phyloP scores from a whole-genome alignment of 2,888 invertebrate genomes.

The Drosophila robusta region DNA sequence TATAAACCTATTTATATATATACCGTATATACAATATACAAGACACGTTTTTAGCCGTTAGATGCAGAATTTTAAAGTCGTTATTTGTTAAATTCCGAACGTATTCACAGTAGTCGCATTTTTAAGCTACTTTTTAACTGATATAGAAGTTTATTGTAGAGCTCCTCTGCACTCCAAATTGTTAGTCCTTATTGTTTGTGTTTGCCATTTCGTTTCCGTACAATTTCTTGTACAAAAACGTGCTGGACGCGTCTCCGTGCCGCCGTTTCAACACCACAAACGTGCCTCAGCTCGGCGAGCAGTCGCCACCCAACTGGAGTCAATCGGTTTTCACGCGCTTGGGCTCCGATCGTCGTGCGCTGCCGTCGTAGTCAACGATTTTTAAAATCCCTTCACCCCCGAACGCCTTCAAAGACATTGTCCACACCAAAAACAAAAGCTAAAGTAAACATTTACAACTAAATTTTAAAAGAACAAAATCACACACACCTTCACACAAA shows the following conservation, averaged over 20 bases:
- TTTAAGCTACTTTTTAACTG: slow-evolving; percentile 54
- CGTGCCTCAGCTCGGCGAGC: slow-evolving; percentile 80
- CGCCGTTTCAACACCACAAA: slow-evolving; percentile 77
- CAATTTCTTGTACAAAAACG: slow-evolving; percentile 75
- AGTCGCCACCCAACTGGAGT: slow-evolving; percentile 48
- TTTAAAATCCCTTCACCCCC: slow-evolving; percentile 73
- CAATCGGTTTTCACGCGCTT: slow-evolving; percentile 14
- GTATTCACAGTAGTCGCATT: slow-evolving; percentile 41
- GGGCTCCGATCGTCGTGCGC: slow-evolving; percentile 56
- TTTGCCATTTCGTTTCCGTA: slow-evolving; percentile 68
- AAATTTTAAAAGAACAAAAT: slow-evolving; percentile 26
- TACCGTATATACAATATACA: slow-evolving; percentile 49
- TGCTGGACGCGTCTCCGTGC: slow-evolving; percentile 53
- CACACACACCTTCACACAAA: slow-evolving; percentile 40
- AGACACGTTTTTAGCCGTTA: slow-evolving; percentile 35
- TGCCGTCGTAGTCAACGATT: slow-evolving; percentile 77
- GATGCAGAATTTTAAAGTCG: slow-evolving; percentile 32
- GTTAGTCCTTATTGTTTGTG: slow-evolving; percentile 56
- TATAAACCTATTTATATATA: slow-evolving; percentile 41
- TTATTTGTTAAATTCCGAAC: slow-evolving; percentile 48
- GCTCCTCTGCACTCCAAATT: slow-evolving; percentile 30
- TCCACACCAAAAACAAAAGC: slow-evolving; percentile 13
- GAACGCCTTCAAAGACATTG: slow-evolving; percentile 29
- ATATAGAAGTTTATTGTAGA: slow-evolving; percentile 9
- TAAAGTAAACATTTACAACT: slow-evolving; percentile 8